Conservation (phyloP, 2,113 vertebrate species). For the Hippocampus comes region DNA sequence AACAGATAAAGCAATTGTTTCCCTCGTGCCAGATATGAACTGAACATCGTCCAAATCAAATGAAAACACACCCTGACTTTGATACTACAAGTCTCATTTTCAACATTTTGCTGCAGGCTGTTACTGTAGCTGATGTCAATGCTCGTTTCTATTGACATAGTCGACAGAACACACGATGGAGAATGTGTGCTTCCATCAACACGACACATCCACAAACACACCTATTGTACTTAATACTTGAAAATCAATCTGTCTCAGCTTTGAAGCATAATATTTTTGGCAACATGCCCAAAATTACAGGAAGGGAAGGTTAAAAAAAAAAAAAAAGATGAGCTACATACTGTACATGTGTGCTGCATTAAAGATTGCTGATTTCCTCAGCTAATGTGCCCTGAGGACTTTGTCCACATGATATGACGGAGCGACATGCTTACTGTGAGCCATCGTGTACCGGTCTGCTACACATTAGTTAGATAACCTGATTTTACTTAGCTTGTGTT, state of each 20-base stretch:
- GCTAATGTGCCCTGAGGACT: slow-evolving; percentile 16
- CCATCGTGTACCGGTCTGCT: slow-evolving; percentile 25
- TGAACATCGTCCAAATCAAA: slow-evolving; percentile 44
- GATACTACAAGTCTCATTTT: slow-evolving; percentile 39
- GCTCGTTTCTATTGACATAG: slow-evolving; percentile 26
- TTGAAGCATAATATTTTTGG: slow-evolving; percentile 33
- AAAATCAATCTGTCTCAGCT: slow-evolving; percentile 19
- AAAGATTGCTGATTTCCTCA: slow-evolving; percentile 29
- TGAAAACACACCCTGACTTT: slow-evolving; percentile 40
- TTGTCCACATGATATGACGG: slow-evolving; percentile 4
- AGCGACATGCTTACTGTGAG: slow-evolving; percentile 37
- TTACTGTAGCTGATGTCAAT: slow-evolving; percentile 35
- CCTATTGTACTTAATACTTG: slow-evolving; percentile 5
- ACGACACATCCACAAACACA: slow-evolving; percentile 2
- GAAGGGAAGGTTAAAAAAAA: slow-evolving; percentile 28
- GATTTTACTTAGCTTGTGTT: not conserved
- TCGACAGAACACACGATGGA: slow-evolving; percentile 17
- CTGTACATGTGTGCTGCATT: slow-evolving; percentile 26
- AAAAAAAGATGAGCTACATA: not conserved
- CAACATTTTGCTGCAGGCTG: slow-evolving; percentile 36
- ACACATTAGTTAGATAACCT: not conserved
- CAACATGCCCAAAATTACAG: slow-evolving; percentile 20
- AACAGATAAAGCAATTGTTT: slow-evolving; percentile 21
- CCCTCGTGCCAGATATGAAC: slow-evolving; percentile 32
- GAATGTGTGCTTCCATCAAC: not conserved